Evolutionary conservation across 2,888 invertebrate genomes (phyloP), one percentile per base, ranked within the genome.

Genomic region (Rhogogaster chlorosoma): DNA sequence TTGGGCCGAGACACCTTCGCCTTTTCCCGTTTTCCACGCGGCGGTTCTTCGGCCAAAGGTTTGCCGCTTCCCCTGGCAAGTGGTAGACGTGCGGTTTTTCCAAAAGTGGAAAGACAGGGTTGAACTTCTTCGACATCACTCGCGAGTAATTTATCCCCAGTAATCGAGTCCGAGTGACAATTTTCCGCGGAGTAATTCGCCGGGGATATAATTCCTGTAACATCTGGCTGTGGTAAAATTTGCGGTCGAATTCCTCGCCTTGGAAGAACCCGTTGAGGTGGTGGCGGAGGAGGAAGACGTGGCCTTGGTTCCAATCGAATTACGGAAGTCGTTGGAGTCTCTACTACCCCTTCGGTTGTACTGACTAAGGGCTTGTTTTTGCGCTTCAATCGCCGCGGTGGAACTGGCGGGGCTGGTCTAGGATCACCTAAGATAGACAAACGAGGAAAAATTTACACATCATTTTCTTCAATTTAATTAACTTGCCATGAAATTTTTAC

Each of bases 351-450:
- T 61, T 87, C 88, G 84, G 86, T 84, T 42, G 88, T 78, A 71
- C 87, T 87, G 83, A 85, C 78, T 38, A 85, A 53, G 22, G 70
- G 29, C 42, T 87, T 87, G 26, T 61, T 86, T 88, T 90, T 92
- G 57, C 89, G 90, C 88, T 90, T 93, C 84, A 89, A 91, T 84
- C 93, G 91, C 84, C 93, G 91, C 71, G 92, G 93, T 82, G 93
- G 93, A 80, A 93, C 90, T 38, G 93, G 92, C 84, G 93, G 93
- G 64, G 90, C 85, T 85, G 83, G 84, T 84, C 87, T 87, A 80
- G 87, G 86, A 85, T 89, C 89, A 88, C 89, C 92, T 91, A 88
- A 57, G 89, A 90, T 73, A 49, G 4, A 22, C 7, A 77, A 49
- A 77, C 1, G 18, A 29, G 26, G 5, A 80, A 80, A 12, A 61